Evolutionary conservation across 2,113 vertebrate genomes (phyloP).

Genomic region (Halichoerus grypus): DNA sequence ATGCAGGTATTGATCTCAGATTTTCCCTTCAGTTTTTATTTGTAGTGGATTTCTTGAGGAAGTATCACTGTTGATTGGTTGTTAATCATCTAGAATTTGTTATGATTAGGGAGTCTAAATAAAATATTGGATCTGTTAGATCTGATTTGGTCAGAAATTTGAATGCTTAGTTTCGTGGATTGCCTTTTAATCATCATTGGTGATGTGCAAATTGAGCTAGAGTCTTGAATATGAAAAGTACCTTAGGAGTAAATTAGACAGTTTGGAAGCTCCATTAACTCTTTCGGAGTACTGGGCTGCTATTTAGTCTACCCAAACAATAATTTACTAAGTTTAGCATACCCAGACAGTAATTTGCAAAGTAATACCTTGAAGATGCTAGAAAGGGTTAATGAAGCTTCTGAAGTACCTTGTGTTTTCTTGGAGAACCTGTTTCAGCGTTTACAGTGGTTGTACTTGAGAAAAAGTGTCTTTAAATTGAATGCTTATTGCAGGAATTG

Average conservation of each 20-base stretch:
- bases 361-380: constrained; percentile 64
- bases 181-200: constrained; percentile 18
- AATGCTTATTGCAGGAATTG: background rate
- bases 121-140: constrained; percentile 13
- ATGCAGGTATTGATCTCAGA: background rate
- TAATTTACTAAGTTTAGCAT: constrained; percentile 71
- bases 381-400: constrained; percentile 67
- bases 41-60: background rate
- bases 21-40: constrained; percentile 40
- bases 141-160: constrained; percentile 43
- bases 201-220: background rate
- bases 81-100: constrained; percentile 5
- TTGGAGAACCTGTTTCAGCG: constrained; percentile 13
- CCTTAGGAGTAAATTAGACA: constrained; percentile 63
- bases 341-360: constrained; percentile 69
- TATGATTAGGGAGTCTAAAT: background rate
- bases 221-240: background rate
- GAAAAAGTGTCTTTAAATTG: background rate
- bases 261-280: constrained; percentile 69
- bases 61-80: background rate
- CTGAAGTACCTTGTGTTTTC: background rate
- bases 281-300: constrained; percentile 47
- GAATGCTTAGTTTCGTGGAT: background rate
- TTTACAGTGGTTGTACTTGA: background rate
- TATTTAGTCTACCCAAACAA: constrained; percentile 61